A percentile compares a stretch with the other conserved stretches of the same genome.
Evolutionary conservation across 2,113 vertebrate species (phyloP).

Genomic region (Mandrillus leucophaeus): DNA sequence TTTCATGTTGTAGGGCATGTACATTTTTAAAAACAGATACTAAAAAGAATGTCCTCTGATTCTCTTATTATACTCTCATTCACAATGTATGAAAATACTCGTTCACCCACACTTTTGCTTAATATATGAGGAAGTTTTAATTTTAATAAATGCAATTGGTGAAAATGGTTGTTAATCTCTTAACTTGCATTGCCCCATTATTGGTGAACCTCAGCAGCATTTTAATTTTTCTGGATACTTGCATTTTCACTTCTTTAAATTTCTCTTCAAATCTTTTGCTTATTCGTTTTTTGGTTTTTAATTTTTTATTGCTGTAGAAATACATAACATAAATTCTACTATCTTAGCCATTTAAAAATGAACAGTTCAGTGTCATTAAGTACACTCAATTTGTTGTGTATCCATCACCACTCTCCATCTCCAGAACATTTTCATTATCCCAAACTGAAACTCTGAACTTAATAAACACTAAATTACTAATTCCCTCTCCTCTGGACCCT

Average conservation of each 20-base stretch:
- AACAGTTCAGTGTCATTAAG: too few relatives aligned
- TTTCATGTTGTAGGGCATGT: not conserved
- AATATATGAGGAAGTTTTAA: not conserved
- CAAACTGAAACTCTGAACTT: too few relatives aligned
- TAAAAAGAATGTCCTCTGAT: not conserved
- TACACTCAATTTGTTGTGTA: too few relatives aligned
- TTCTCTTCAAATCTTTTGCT: not conserved
- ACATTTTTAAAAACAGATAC: not conserved
- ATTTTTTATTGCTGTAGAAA: too few relatives aligned
- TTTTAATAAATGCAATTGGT: not conserved
- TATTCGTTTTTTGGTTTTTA: too few relatives aligned
- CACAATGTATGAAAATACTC: not conserved
- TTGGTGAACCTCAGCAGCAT: not conserved
- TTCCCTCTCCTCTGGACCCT: too few relatives aligned
- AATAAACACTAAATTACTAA: too few relatives aligned
- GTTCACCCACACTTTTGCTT: not conserved
- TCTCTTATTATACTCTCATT: not conserved
- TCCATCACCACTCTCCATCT: too few relatives aligned
- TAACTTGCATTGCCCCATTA: not conserved
- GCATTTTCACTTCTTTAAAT: not conserved
- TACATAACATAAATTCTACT: too few relatives aligned
- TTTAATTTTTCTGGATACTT: not conserved
- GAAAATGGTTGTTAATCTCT: not conserved
- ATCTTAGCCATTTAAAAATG: too few relatives aligned
- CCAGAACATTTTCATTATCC: too few relatives aligned